Evolutionary conservation across 2,113 vertebrate species (phyloP), one percentile per base, ranked within the genome.

Genomic region (Ammodytes dubius): DNA sequence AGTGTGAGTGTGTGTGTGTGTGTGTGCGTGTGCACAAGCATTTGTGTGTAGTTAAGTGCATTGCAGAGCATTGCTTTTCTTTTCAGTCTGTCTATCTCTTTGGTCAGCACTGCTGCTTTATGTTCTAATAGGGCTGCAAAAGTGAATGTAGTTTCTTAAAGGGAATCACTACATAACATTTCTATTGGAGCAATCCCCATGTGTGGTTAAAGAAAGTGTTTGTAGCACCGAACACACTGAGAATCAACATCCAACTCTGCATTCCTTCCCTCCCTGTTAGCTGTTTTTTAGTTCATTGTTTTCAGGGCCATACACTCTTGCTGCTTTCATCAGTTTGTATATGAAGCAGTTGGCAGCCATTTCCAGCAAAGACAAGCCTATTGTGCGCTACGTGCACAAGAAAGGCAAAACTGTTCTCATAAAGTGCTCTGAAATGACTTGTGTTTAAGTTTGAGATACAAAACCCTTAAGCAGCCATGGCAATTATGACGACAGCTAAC

Each of bases 21-120:
- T 14, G 14, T 49, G 65, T 66, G 9, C 40, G 57, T 52, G 53
- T 39, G 4, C 60, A 35, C 46, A 56, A 77, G 56, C 57, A 70
- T 64, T 42, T 43, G 6, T 79, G 70, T 82, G n/a, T 11, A 35
- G 46, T 37, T 45, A 70, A 53, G 56, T 84, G 74, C 42, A 74
- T 40, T 43, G 60, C 58, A 53, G 43, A 72, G 49, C 15, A 58
- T 27, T 64, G 57, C n/a, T 70, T 74, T 82, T 74, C 61, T 69
- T 27, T n/a, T 70, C 56, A 4, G 27, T 40, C 49, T 54, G 35
- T 76, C 58, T 64, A 13, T 61, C 40, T 74, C 13, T 50, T 15
- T 46, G 49, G 58, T 64, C 9, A 4, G 47, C 57, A 67, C 60
- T 61, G 15, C 27, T 68, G 65, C 60, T 70, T 65, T 67, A 73